A percentile compares a stretch with the other conserved stretches of the same genome.
phyloP scores from a whole-genome alignment of 2,113 vertebrate genomes.

The Jaculus jaculus region DNA sequence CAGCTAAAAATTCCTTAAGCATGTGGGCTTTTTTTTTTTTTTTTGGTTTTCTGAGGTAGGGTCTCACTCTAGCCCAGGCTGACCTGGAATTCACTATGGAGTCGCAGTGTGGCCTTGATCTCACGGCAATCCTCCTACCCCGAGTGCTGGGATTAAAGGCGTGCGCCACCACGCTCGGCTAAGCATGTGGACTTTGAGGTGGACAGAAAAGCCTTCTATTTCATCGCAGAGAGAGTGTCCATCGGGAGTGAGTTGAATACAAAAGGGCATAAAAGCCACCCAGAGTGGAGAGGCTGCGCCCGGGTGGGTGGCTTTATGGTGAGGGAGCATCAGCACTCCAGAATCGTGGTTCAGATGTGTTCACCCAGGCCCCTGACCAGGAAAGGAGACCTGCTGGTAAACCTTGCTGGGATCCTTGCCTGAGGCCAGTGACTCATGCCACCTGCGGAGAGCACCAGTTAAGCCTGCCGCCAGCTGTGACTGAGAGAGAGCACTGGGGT shows the following conservation, averaged over 20 bases:
- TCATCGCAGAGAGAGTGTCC: not conserved
- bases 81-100: too few species aligned
- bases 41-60: too few species aligned
- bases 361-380: not conserved
- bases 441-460: slow-evolving; percentile 13
- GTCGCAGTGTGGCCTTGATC: too few species aligned
- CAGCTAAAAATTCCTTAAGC: not conserved
- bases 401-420: not conserved
- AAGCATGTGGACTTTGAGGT: not conserved
- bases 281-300: not conserved
- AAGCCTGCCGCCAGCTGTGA: slow-evolving; percentile 32
- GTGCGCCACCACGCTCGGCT: too few species aligned
- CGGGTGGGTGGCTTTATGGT: not conserved
- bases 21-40: slow-evolving; percentile 13
- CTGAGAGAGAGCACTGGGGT: slow-evolving; percentile 22
- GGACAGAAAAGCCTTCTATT: not conserved
- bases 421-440: not conserved
- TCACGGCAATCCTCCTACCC: too few species aligned
- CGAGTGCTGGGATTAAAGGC: too few species aligned
- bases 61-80: too few species aligned
- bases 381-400: not conserved
- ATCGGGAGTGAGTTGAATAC: not conserved
- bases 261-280: not conserved
- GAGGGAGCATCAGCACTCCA: not conserved
- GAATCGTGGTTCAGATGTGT: not conserved